Evolutionary conservation across 2,113 vertebrate genomes (phyloP).

Genomic region (Antechinus flavipes): DNA sequence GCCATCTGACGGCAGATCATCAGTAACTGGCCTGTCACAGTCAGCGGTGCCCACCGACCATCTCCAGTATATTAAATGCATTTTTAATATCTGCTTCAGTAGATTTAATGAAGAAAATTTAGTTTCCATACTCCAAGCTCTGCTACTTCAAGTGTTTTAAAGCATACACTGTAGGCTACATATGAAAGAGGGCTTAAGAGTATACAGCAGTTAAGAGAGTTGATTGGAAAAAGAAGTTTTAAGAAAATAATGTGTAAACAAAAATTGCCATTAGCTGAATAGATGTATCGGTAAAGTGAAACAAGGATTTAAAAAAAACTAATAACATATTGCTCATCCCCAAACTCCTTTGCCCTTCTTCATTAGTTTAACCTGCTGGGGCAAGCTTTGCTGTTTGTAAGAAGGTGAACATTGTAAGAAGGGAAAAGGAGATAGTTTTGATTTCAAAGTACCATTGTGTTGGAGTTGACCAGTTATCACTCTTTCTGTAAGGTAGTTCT

Average conservation of each 20-base stretch:
- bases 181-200: conserved; percentile 61
- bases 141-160: conserved; percentile 87
- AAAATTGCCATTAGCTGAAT: conserved; percentile 45
- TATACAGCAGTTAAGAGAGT: conserved; percentile 61
- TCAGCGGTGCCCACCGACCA: conserved; percentile 89
- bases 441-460: conserved; percentile 23
- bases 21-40: conserved; percentile 92
- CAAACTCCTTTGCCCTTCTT: neutral
- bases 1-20: conserved; percentile 89
- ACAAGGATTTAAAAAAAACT: conserved; percentile 54
- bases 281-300: conserved; percentile 61
- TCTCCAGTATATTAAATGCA: conserved; percentile 90
- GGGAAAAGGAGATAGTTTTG: neutral
- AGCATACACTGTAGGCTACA: conserved; percentile 76
- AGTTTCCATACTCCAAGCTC: conserved; percentile 87
- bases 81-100: conserved; percentile 92
- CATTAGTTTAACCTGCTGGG: conserved; percentile 22
- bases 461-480: conserved; percentile 25
- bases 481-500: neutral
- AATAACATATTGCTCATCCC: conserved; percentile 18
- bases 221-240: conserved; percentile 72
- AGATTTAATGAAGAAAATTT: conserved; percentile 93
- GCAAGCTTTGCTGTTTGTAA: conserved; percentile 14
- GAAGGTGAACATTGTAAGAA: conserved; percentile 9
- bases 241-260: conserved; percentile 60